Percentiles rank a stretch among this genome's conserved stretches.
phyloP scores from a whole-genome alignment of 2,888 invertebrate genomes.

The Drosophila limbata region DNA sequence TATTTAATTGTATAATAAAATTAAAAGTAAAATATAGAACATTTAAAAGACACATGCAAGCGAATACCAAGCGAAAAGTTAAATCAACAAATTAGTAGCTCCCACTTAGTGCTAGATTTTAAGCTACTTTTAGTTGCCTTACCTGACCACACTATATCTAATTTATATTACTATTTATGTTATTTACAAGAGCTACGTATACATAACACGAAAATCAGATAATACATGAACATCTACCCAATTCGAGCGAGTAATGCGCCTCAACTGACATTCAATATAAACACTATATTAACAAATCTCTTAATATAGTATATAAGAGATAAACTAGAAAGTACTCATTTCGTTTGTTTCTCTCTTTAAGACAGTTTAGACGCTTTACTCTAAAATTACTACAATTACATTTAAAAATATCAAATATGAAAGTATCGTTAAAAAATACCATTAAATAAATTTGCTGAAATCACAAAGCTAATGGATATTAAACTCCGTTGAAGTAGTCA shows the following conservation, averaged over 20 bases:
- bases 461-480: neutral
- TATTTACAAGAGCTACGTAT: constrained; percentile 73
- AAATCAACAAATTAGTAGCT: constrained; percentile 13
- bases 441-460: too few relatives aligned
- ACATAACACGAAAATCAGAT: constrained; percentile 81
- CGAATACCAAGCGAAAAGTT: constrained; percentile 28
- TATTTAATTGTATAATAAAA: too few relatives aligned
- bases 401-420: neutral
- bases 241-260: constrained; percentile 47
- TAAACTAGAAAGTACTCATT: neutral
- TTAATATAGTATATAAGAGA: neutral
- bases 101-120: constrained; percentile 19
- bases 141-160: constrained; percentile 51
- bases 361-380: constrained; percentile 44
- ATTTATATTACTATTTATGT: constrained; percentile 51
- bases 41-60: constrained; percentile 16
- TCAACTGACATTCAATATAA: constrained; percentile 41
- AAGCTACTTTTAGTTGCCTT: constrained; percentile 49
- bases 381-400: neutral
- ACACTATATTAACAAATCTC: constrained; percentile 9
- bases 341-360: neutral
- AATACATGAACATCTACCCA: constrained; percentile 74
- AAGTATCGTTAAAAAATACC: too few relatives aligned
- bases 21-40: constrained; percentile 12
- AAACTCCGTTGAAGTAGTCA: neutral